Evolutionary conservation across 2,797 vertebrate species (phyloP), one percentile per base, ranked within the genome.

Genomic region (Acridotheres tristis): DNA sequence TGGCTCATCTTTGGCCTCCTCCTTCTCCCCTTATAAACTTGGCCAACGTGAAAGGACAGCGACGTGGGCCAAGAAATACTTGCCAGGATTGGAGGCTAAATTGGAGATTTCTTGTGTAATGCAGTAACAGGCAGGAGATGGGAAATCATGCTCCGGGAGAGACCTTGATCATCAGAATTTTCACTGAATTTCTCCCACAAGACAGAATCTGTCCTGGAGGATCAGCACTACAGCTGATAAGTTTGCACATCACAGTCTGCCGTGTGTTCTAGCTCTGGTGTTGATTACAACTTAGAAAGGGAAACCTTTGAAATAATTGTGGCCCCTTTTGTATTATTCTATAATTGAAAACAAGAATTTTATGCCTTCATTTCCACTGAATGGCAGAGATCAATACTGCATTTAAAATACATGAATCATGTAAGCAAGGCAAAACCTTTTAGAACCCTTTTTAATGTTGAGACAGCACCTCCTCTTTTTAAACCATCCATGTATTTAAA

Each of bases 71-170:
- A 97, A 97, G 96, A 92, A 97, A 92, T 34, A 14, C 87, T 90
- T 97, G 96, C 96, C 97, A 96, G 96, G 36, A 94, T 89, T 81
- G 88, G 94, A 96, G 93, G 95, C 93, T 91, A 83, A 93, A 92
- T 77, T 73, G 73, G 86, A 84, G 94, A 88, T 94, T 93, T 86
- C 84, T 78, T 43, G 62, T 89, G 77, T 55, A 76, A 63, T 9
- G 58, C 77, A 77, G 88, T 57, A 89, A 89, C 79, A 83, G 73
- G 78, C 85, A 76, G 66, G 50, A 88, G 79, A 82, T 36, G 71
- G 63, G 69, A 77, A 93, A 71, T 62, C 22, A 32, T 4, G 20
- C 59, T 14, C 83, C 50, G 50, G 36, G 29, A 85, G 66, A 85
- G 36, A 65, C 65, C 50, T 3, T 10, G 48, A 40, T 26, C 57